Evolutionary conservation across 2,888 invertebrate genomes (phyloP), one percentile per base, ranked within the genome.

Genomic region (Sclerodermus sp.): DNA sequence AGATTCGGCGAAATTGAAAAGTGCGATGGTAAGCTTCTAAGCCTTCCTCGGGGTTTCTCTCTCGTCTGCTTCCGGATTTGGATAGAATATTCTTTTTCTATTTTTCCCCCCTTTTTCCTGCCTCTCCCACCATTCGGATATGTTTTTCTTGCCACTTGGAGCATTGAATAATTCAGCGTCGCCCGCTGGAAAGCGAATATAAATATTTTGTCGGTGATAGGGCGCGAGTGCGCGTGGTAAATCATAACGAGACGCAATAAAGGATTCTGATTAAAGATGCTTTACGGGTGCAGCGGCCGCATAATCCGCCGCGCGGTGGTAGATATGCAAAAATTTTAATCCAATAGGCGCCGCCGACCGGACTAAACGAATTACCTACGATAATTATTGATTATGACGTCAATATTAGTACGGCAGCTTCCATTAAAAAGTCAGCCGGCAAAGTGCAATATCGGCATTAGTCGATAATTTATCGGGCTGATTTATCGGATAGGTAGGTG

Each of bases 401-500:
- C 10, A 36, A 23, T 36, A 14, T 44, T 44, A 18, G 36, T 44
- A 23, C 36, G 17, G 44, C 18, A 18, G 36, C 36, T 48, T 51
- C 44, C 51, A 51, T 55, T 55, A 55, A 51, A 31, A 38, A 38
- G 38, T 38, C 14, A 4, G 5, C 16, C 6, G 34, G 34, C 4
- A 23, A 32, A 31, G 39, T 16, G 37, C 41, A 34, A 44, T 46
- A 46, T 55, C 55, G 43, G 23, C 23, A 23, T 23, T 12, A 3
- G 34, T 12, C 34, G 34, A 46, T 55, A 48, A 51, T 55, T 51
- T 55, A 55, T 51, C 42, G 16, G 12, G 9, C 4, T 5, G 38
- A 17, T 23, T 23, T 23, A 23, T 23, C 23, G 23, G 23, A 23
- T 23, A 23, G 23, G 8, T 3, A 23, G 3, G 8, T 8, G 23